Evolutionary conservation across 2,888 invertebrate genomes (phyloP), one percentile per base, ranked within the genome.

Genomic region (Conops quadrifasciatus): DNA sequence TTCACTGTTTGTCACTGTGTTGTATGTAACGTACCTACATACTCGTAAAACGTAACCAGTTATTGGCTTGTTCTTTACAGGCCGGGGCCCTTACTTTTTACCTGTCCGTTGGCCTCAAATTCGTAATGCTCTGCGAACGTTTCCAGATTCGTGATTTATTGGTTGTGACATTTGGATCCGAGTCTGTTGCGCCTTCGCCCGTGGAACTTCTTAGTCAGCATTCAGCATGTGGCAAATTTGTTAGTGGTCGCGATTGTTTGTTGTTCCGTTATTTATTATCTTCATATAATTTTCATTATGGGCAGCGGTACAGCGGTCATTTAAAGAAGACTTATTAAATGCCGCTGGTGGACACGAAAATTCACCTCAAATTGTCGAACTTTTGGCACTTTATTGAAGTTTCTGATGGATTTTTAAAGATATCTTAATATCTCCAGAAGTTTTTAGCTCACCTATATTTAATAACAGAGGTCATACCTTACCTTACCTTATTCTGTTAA

Each of bases 121-220:
- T 74, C 72, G 74, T 71, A 73, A 73, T 62, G 69, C 70, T 64
- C 70, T 68, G 36, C 49, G 71, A 60, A 73, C 70, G 73, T 74
- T 75, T 77, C 74, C 75, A 74, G 73, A 71, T 75, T 73, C 76
- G 77, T 81, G 81, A 81, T 81, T 81, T 81, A 81, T 81, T 79
- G 79, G 78, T 78, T 78, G 77, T 80, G 81, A 80, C 81, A 77
- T 80, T 78, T 30, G 30, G 62, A 49, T 68, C 62, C 51, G 30
- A 62, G 49, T 21, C 19, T 21, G 28, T 68, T 53, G 24, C 30
- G 68, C 30, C 68, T 36, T 36, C 36, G n/a, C n/a, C 24, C 62
- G 60, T 68, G 62, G 36, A 36, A 36, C 36, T 7, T 36, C 36
- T 36, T 68, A 51, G 49, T 62, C 68, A 51, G 24, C 9, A 28